Percentiles rank a stretch among this genome's conserved stretches.
Conservation (phyloP, 2,113 vertebrate species). For the Gobius niger region DNA sequence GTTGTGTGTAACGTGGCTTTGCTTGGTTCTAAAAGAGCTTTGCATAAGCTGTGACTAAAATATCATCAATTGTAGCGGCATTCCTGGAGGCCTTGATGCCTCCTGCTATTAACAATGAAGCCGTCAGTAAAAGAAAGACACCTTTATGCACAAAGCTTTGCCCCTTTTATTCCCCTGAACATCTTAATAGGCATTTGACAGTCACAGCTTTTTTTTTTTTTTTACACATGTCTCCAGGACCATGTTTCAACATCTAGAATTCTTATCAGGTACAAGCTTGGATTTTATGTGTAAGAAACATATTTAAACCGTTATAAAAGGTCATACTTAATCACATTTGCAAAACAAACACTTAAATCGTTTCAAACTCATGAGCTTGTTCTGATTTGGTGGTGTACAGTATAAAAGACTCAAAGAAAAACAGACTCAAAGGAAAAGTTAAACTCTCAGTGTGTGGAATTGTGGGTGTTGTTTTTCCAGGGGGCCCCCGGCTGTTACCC, state of each 20-base stretch:
- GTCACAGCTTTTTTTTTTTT: background rate
- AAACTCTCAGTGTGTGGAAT: slow-evolving; percentile 22
- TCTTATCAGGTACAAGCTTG: background rate
- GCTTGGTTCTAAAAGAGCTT: slow-evolving; percentile 1
- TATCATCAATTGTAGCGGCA: slow-evolving; percentile 18
- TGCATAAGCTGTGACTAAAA: slow-evolving; percentile 16
- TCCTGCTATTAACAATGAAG: slow-evolving; percentile 20
- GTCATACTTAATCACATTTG: background rate
- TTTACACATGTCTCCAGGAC: background rate
- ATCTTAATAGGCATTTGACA: slow-evolving; percentile 11
- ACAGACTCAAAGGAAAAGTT: slow-evolving; percentile 13
- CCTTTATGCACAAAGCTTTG: slow-evolving; percentile 15
- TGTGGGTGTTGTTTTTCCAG: slow-evolving; percentile 42
- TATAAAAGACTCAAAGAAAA: slow-evolving; percentile 6
- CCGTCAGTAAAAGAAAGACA: slow-evolving; percentile 15
- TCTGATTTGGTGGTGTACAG: background rate
- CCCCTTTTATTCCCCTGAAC: slow-evolving; percentile 18
- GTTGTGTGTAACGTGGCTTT: background rate
- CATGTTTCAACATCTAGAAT: background rate
- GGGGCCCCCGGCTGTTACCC: slow-evolving; percentile 46
- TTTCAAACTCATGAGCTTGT: background rate
- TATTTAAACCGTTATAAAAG: background rate
- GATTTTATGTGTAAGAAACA: too few relatives aligned
- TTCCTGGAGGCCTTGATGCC: slow-evolving; percentile 13
- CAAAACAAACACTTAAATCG: background rate